Conservation (phyloP, 2,113 vertebrate genomes). For the Notothenia rossii region DNA sequence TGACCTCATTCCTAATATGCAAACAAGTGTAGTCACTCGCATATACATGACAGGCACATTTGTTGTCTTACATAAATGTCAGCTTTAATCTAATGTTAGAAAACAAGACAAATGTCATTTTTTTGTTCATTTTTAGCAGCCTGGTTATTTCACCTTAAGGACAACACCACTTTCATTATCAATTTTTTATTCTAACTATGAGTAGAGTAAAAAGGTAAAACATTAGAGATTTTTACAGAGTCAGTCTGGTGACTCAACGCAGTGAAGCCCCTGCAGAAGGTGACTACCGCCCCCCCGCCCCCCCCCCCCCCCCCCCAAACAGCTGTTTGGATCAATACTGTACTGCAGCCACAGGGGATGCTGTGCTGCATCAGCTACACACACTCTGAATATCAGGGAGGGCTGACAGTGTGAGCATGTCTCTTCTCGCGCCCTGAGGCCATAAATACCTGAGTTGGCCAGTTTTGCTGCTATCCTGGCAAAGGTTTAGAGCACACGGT, state of each 20-base stretch:
- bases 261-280: conserved; percentile 21
- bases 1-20: conserved; percentile 49
- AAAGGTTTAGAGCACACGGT: background rate
- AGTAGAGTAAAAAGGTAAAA: background rate
- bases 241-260: conserved; percentile 14
- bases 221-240: background rate
- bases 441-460: conserved; percentile 30
- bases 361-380: conserved; percentile 23
- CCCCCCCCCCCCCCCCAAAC: too few species aligned
- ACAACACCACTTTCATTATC: background rate
- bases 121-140: background rate
- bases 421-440: conserved; percentile 41
- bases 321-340: conserved; percentile 55
- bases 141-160: conserved; percentile 18
- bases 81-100: background rate
- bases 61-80: background rate
- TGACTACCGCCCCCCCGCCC: conserved; percentile 35
- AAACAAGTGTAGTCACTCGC: conserved; percentile 31
- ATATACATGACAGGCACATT: background rate
- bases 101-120: background rate
- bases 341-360: conserved; percentile 11
- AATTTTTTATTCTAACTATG: background rate
- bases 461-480: conserved; percentile 36
- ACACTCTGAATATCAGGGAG: conserved; percentile 6
- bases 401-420: background rate